Percentiles rank a stretch among this genome's conserved stretches.
phyloP scores from a whole-genome alignment of 2,888 invertebrate genomes.

The Pantelozetes paolii region DNA sequence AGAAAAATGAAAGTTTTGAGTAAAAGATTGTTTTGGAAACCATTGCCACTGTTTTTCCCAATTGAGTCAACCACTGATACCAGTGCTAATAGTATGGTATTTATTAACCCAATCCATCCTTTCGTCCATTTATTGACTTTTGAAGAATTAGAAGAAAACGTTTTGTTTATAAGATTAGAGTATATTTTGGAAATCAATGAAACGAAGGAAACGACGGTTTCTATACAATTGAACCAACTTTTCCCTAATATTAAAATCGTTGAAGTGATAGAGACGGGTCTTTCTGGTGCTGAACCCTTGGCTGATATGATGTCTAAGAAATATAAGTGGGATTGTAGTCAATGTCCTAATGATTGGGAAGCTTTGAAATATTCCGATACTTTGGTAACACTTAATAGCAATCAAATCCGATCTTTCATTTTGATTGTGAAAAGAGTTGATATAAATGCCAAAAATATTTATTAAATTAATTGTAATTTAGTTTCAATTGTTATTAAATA shows the following conservation, averaged over 20 bases:
- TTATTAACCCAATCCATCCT: background rate
- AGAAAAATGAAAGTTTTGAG: slow-evolving; percentile 36
- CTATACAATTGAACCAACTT: slow-evolving; percentile 48
- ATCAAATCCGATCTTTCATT: slow-evolving; percentile 20
- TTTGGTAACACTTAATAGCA: background rate
- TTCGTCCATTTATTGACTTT: slow-evolving; percentile 69
- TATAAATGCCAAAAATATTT: no score
- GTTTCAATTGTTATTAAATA: no score
- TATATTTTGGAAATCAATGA: slow-evolving; percentile 68
- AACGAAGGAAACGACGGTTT: slow-evolving; percentile 56
- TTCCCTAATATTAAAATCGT: slow-evolving; percentile 44
- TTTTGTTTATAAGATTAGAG: slow-evolving; percentile 68
- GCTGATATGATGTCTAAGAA: slow-evolving; percentile 34
- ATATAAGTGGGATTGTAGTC: background rate
- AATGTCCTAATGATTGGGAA: background rate
- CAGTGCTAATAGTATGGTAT: slow-evolving; percentile 28
- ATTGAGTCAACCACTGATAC: no score
- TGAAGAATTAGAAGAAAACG: slow-evolving; percentile 66
- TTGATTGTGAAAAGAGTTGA: background rate
- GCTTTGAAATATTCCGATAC: background rate
- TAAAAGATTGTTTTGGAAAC: slow-evolving; percentile 12
- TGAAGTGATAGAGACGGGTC: slow-evolving; percentile 44
- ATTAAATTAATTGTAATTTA: no score
- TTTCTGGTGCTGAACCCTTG: slow-evolving; percentile 46
- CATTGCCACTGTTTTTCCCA: slow-evolving; percentile 16